Percentiles rank a stretch among this genome's conserved stretches.
Evolutionary conservation across 2,797 vertebrate genomes (phyloP).

Genomic region (Myripristis murdjan): DNA sequence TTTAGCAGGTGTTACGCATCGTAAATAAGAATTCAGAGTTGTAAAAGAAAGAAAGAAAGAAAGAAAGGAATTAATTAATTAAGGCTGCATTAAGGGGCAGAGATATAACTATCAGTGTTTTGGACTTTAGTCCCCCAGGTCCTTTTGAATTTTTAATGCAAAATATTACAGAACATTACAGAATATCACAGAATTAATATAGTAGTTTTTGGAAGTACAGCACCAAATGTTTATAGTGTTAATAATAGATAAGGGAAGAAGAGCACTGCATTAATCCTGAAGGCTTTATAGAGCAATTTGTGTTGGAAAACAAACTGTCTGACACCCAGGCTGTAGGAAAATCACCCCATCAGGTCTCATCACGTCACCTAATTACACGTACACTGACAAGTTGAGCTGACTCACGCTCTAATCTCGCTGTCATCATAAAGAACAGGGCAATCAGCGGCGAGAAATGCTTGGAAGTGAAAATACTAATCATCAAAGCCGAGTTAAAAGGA

Average conservation of each 20-base stretch:
- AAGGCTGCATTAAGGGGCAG: neutral
- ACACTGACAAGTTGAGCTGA: neutral
- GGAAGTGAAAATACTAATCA: neutral
- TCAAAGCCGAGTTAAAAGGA: conserved; percentile 29
- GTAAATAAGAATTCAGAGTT: neutral
- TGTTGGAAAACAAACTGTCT: conserved; percentile 12
- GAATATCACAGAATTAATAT: neutral
- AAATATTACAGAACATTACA: conserved; percentile 1
- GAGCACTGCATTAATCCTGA: neutral
- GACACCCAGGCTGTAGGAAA: conserved; percentile 22
- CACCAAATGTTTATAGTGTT: too few relatives aligned
- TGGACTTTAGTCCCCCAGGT: neutral
- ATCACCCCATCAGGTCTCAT: conserved; percentile 34
- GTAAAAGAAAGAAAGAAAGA: neutral
- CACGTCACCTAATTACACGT: conserved; percentile 23
- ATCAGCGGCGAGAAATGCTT: conserved; percentile 19
- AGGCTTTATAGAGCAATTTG: conserved; percentile 6
- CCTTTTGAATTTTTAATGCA: neutral
- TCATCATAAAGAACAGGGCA: conserved; percentile 6
- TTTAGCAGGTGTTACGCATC: conserved; percentile 7
- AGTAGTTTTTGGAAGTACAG: too few relatives aligned
- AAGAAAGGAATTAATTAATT: neutral
- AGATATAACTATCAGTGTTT: neutral
- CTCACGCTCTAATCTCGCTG: conserved; percentile 36
- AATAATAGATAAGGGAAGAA: neutral